Evolutionary conservation across 2,113 vertebrate species (phyloP).

Genomic region (Aphyosemion australe): DNA sequence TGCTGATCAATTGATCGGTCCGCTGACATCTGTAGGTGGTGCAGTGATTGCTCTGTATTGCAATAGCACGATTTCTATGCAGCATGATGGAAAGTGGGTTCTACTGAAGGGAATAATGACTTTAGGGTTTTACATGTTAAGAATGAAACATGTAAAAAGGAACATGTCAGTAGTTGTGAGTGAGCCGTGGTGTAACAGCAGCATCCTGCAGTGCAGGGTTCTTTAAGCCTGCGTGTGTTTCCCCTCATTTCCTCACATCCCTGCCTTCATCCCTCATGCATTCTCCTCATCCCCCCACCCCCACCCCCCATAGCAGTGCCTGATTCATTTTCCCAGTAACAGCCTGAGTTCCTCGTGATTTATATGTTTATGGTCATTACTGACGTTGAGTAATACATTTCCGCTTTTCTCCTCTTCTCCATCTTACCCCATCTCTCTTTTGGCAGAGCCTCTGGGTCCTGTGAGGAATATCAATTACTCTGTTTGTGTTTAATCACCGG

Average conservation of each 20-base stretch:
- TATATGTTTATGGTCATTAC: constrained; percentile 84
- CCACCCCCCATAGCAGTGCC: constrained; percentile 38
- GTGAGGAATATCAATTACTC: constrained; percentile 80
- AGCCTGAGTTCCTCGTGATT: constrained; percentile 73
- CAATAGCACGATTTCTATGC: neutral
- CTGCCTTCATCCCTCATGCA: constrained; percentile 46
- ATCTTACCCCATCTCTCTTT: constrained; percentile 61
- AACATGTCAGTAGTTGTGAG: constrained; percentile 42
- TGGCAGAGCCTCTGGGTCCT: constrained; percentile 64
- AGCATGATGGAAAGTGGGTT: neutral
- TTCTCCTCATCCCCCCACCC: constrained; percentile 30
- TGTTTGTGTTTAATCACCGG: constrained; percentile 70
- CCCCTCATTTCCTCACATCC: constrained; percentile 39
- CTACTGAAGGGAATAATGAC: neutral
- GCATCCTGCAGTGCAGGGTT: constrained; percentile 36
- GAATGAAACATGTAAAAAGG: neutral
- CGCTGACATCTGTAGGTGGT: constrained; percentile 5
- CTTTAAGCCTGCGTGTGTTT: constrained; percentile 19
- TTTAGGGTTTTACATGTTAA: constrained; percentile 6
- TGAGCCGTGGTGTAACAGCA: constrained; percentile 37
- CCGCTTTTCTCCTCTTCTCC: constrained; percentile 53
- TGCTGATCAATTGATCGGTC: constrained; percentile 45
- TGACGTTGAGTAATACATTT: constrained; percentile 81
- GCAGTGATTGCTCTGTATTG: constrained; percentile 4
- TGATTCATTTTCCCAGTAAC: constrained; percentile 70